Evolutionary conservation across 2,888 invertebrate genomes (phyloP), one percentile per base, ranked within the genome.

Genomic region (Tyria jacobaeae): DNA sequence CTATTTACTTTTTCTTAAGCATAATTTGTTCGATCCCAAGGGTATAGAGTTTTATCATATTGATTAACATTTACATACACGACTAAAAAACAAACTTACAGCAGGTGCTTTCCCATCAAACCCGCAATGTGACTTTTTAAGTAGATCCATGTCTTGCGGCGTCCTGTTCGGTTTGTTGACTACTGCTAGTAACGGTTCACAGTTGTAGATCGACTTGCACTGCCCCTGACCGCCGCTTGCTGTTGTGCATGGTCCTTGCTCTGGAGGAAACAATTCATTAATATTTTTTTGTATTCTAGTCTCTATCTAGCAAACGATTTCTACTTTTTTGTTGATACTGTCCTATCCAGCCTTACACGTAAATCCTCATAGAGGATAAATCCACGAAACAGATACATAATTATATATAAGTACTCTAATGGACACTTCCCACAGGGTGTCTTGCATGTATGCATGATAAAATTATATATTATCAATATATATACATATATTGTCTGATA

Each of bases 151-250:
- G 4, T 94, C 91, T 6, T 86, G 79, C 0, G 84, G 76, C 0
- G 88, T 79, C 50, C 94, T 86, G 0, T 80, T 66, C 2, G 66
- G 69, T 31, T 85, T 88, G 50, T 76, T 79, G n/a, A 89, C 53
- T 17, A 91, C 62, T 0, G 63, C 73, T n/a, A 87, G 55, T 12
- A 95, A 74, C 2, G 81, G 68, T 0, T 73, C 59, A 64, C 95
- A 95, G 14, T 87, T 62, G 62, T 82, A 73, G 1, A 95, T 75
- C 0, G 82, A 81, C 3, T 92, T 73, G 73, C 95, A 95, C 12
- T 75, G 76, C 0, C 92, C 94, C 0, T 57, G 57, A 3, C 81
- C 84, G 1, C 81, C 78, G 54, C 83, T 88, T 0, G 93, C 91
- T 0, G 94, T 89, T n/a, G 60, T 68, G 75, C 95, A 95, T 44